A percentile compares a stretch with the other conserved stretches of the same genome.
These are phyloP conservation scores for Nomada fabriciana DNA, from an alignment of 2,888 invertebrate genomes.

Conservation along the genomic window DNA sequence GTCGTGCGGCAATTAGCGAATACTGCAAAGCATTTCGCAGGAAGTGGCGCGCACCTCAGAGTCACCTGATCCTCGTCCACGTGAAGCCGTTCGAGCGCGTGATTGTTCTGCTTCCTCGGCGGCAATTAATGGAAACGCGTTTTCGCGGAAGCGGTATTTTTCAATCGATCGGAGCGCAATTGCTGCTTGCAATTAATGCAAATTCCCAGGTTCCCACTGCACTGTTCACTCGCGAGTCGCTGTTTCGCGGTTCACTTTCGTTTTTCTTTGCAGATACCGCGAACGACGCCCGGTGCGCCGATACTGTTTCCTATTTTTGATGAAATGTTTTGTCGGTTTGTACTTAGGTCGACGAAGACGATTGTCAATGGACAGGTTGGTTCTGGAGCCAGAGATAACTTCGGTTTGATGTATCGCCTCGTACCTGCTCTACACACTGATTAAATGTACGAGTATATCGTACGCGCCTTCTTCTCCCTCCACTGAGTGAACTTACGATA, in stretches of 20 bases:
- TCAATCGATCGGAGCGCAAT: not conserved
- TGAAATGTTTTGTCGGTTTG: not conserved
- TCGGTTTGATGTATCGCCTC: conserved; percentile 32
- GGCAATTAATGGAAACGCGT: not conserved
- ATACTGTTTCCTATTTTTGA: too few species aligned
- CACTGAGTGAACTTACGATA: conserved; percentile 23
- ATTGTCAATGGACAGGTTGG: not conserved
- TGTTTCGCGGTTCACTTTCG: not conserved
- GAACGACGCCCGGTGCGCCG: too few species aligned
- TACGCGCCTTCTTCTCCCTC: conserved; percentile 55
- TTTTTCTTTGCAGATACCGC: too few species aligned
- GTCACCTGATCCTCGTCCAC: conserved; percentile 41
- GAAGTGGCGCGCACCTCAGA: not conserved
- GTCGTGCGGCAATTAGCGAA: conserved; percentile 29
- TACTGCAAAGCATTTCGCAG: not conserved
- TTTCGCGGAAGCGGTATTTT: not conserved
- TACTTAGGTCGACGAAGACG: not conserved
- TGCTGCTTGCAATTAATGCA: not conserved
- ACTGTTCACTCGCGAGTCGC: not conserved
- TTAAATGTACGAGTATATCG: conserved; percentile 63
- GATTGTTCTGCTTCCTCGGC: conserved; percentile 18
- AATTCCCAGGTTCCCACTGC: not conserved
- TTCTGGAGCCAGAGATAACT: not conserved
- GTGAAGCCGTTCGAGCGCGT: conserved; percentile 25
- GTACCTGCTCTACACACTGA: conserved; percentile 49